Evolutionary conservation across 2,797 vertebrate species (phyloP).

Genomic region (Lates japonicus): DNA sequence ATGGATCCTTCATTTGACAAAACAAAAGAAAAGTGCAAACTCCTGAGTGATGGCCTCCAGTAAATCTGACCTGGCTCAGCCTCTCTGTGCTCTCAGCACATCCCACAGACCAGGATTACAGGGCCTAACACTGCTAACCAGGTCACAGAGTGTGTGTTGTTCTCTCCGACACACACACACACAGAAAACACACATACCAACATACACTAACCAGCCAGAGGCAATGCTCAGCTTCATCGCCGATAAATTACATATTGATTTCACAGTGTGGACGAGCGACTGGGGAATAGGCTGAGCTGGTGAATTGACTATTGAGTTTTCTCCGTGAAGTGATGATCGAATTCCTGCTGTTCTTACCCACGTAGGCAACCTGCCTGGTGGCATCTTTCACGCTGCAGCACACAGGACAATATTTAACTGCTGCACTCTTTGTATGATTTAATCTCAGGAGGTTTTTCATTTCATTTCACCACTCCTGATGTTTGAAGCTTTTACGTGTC

Average conservation of each 20-base stretch:
- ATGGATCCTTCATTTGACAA: neutral
- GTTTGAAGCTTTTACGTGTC: too few relatives aligned
- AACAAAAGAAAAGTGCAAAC: neutral
- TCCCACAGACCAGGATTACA: constrained; percentile 16
- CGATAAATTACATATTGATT: constrained; percentile 80
- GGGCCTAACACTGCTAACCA: constrained; percentile 35
- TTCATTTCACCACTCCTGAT: too few relatives aligned
- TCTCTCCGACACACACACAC: constrained; percentile 13
- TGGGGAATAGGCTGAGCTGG: constrained; percentile 48
- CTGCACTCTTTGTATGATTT: neutral
- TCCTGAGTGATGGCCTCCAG: neutral
- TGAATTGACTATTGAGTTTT: constrained; percentile 74
- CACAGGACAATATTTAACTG: constrained; percentile 15
- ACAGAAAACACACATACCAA: constrained; percentile 18
- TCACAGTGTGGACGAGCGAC: constrained; percentile 3
- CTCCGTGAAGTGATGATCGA: constrained; percentile 58
- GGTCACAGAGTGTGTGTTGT: constrained; percentile 22
- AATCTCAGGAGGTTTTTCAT: neutral
- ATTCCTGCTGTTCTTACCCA: constrained; percentile 44
- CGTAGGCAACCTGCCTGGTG: constrained; percentile 14
- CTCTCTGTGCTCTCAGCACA: constrained; percentile 6
- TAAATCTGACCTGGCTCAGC: neutral
- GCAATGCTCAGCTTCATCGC: constrained; percentile 65
- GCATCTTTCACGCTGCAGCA: constrained; percentile 7
- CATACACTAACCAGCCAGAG: constrained; percentile 48